Base-by-base conservation (phyloP, 2,888 invertebrate genomes). In the Cinara cedri region DNA sequence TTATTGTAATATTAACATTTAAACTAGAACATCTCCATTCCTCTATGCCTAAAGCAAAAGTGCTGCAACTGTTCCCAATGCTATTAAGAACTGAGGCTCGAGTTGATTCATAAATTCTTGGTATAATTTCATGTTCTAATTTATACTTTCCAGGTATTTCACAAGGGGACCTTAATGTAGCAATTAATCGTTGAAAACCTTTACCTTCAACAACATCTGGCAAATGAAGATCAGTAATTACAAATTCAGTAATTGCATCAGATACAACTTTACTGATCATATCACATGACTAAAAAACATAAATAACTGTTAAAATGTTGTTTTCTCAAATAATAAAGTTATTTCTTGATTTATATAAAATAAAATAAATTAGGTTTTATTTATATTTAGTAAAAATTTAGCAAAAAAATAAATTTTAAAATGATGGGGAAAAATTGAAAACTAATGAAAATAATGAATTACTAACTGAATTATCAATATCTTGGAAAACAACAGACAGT, bases 181-280 rank as follows among this genome's bases (percentile, higher is more conserved):
- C 87, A 0, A 88, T 85, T 2, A 88, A 84, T 68, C 86, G 85
- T 81, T 87, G 87, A 82, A 88, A 88, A 21, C 87, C 84, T 82
- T 85, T 84, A 6, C 87, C 87, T 81, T 88, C 87, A 0, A 88
- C 87, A 21, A 88, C 85, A 76, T 87, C 86, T 1, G 87, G 87
- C 21, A 86, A 83, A 75, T 87, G 87, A 14, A 88, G 83, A 81
- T 88, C 88, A 83, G 87, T 85, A 63, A 87, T 85, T 46, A 87
- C 84, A 81, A 87, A 87, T 81, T 87, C 87, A 1, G 87, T 85
- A 54, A 87, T 86, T 4, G 87, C 86, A 82, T 88, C 87, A 0
- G 86, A 86, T 1, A 87, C 85, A 14, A 70, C 34, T 42, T 70
- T 78, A 85, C 84, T 83, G 86, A 87, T 19, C 60, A 70, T 42